Percentiles rank a stretch among this genome's conserved stretches.
Evolutionary conservation across 2,797 vertebrate species (phyloP).

Genomic region (Megaceryle alcyon): DNA sequence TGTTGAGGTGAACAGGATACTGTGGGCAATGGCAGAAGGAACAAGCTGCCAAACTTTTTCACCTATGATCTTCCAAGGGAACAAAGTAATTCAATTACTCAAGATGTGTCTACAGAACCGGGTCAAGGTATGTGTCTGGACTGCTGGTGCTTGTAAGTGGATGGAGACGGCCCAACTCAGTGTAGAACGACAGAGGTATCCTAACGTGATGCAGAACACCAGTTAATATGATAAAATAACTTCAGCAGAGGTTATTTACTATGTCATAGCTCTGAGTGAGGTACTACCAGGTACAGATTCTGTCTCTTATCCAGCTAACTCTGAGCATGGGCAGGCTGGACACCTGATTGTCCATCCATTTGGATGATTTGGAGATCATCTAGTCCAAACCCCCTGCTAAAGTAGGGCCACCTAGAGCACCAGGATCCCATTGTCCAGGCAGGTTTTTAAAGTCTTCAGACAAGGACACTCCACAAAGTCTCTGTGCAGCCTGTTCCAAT

Average conservation of each 20-base stretch:
- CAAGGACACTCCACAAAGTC: background rate
- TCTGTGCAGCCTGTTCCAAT: background rate
- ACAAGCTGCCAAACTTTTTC: background rate
- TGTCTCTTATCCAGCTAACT: background rate
- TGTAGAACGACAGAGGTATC: background rate
- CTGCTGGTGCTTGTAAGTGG: background rate
- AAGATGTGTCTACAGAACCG: background rate
- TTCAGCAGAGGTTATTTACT: background rate
- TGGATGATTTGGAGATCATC: background rate
- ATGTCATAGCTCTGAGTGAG: background rate
- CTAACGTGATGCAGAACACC: fast-evolving
- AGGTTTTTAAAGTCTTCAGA: background rate
- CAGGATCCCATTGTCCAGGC: background rate
- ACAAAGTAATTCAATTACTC: background rate
- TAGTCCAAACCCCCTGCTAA: background rate
- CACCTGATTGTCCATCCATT: fast-evolving
- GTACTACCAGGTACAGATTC: background rate
- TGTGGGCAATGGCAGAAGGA: background rate
- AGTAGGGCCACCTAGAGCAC: background rate
- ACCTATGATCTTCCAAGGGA: background rate
- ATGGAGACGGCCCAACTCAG: background rate
- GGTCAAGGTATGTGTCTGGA: fast-evolving
- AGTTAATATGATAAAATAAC: background rate
- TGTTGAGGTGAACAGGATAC: background rate
- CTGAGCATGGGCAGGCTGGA: background rate